phyloP scores from a whole-genome alignment of 2,113 vertebrate species.

The Bucco capensis region DNA sequence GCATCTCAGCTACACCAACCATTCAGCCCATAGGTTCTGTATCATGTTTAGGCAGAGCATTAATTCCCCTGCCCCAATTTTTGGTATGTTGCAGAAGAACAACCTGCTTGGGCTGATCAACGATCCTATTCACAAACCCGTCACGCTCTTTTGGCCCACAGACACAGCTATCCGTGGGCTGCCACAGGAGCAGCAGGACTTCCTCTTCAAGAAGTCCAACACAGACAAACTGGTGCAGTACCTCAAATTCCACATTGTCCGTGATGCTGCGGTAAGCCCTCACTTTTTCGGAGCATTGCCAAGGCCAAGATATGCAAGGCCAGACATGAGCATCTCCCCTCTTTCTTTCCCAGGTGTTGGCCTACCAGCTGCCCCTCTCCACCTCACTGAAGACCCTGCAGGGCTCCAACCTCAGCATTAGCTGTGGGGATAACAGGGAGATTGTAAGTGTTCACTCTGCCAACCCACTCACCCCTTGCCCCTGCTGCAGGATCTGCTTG shows the following conservation, averaged over 20 bases:
- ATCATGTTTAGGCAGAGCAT: not conserved
- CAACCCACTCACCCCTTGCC: fast-evolving
- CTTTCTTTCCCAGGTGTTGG: slow-evolving; percentile 50
- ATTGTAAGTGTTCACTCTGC: slow-evolving; percentile 73
- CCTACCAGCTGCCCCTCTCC: slow-evolving; percentile 70
- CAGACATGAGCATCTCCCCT: fast-evolving
- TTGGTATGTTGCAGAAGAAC: slow-evolving; percentile 76
- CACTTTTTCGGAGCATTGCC: not conserved
- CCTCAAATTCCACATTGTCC: slow-evolving; percentile 88
- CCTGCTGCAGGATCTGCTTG: not conserved
- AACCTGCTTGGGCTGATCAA: slow-evolving; percentile 76
- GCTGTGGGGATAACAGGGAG: slow-evolving; percentile 72
- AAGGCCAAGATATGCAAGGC: not conserved
- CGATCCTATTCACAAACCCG: slow-evolving; percentile 75
- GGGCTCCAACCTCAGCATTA: slow-evolving; percentile 81
- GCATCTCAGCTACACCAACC: not conserved
- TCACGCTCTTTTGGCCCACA: slow-evolving; percentile 88
- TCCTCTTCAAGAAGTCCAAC: slow-evolving; percentile 81
- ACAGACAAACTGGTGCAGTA: slow-evolving; percentile 79
- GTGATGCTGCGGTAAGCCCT: slow-evolving; percentile 74
- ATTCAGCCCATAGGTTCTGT: not conserved
- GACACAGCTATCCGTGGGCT: slow-evolving; percentile 79
- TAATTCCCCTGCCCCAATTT: not conserved
- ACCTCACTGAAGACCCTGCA: slow-evolving; percentile 80
- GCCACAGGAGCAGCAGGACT: slow-evolving; percentile 80